Conservation (phyloP, 2,888 invertebrate genomes). For the Mythimna loreyi region DNA sequence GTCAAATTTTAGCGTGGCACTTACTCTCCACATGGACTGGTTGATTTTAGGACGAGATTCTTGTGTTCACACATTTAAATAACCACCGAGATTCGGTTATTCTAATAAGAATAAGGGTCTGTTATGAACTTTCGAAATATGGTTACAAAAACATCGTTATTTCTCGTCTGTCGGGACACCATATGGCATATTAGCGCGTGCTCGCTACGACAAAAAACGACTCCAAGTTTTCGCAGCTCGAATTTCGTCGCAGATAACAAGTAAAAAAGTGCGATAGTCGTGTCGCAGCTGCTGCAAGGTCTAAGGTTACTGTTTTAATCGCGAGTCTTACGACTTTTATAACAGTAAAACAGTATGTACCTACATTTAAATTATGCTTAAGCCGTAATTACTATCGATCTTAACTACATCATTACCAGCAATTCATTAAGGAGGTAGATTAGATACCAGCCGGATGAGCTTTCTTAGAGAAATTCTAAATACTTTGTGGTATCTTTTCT, state of each 20-base stretch:
- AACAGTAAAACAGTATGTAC: slow-evolving; percentile 5
- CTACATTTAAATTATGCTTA: background rate
- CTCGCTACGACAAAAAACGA: slow-evolving; percentile 75
- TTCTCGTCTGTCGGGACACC: slow-evolving; percentile 76
- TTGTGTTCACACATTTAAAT: background rate
- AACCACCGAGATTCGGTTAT: slow-evolving; percentile 4
- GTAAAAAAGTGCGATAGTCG: slow-evolving; percentile 78
- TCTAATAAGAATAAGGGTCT: slow-evolving; percentile 63
- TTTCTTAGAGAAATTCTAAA: background rate
- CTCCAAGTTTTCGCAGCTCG: slow-evolving; percentile 82
- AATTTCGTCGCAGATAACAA: slow-evolving; percentile 81
- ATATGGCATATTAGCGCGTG: slow-evolving; percentile 89
- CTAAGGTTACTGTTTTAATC: slow-evolving; percentile 84
- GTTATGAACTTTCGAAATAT: slow-evolving; percentile 59
- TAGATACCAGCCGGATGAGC: slow-evolving; percentile 6
- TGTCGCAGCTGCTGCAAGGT: slow-evolving; percentile 82
- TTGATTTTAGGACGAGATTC: background rate
- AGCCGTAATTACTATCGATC: slow-evolving; percentile 1
- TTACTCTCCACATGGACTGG: background rate
- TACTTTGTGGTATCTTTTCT: background rate
- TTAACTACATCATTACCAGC: slow-evolving; percentile 6
- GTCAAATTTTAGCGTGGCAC: slow-evolving; percentile 2
- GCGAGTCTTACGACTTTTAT: slow-evolving; percentile 11
- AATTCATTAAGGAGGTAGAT: background rate
- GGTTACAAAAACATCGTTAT: slow-evolving; percentile 54